Conservation (phyloP, 2,888 invertebrate genomes). For the Dasysyrphus albostriatus region DNA sequence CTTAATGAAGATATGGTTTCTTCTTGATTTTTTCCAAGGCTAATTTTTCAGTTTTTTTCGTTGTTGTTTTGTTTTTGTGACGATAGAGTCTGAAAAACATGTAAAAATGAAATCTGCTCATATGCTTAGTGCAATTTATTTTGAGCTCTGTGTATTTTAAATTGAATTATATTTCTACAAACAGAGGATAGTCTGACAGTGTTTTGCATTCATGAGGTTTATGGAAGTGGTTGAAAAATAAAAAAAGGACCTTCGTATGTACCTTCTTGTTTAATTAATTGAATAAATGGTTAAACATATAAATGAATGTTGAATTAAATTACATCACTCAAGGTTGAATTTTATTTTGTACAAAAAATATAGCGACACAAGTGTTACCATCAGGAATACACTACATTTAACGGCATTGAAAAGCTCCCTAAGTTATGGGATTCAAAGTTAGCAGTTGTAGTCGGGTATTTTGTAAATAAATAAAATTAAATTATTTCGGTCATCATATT, state of each 20-base stretch:
- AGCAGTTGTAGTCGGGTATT: not conserved
- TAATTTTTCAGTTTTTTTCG: slow-evolving; percentile 25
- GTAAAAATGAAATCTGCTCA: slow-evolving; percentile 7
- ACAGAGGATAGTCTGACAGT: not conserved
- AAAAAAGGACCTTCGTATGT: not conserved
- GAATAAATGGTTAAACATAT: slow-evolving; percentile 8
- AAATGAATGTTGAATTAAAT: slow-evolving; percentile 7
- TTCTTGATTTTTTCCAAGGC: slow-evolving; percentile 51
- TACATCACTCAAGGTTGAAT: slow-evolving; percentile 14
- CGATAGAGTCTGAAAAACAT: not conserved
- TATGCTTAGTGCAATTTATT: slow-evolving; percentile 10
- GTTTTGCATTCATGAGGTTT: not conserved
- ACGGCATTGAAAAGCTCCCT: slow-evolving; percentile 3
- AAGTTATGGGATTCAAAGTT: not conserved
- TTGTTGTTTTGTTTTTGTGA: not conserved
- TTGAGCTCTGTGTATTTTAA: not conserved
- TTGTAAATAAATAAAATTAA: slow-evolving; percentile 12
- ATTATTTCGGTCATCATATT: slow-evolving; percentile 9
- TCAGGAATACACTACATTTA: not conserved
- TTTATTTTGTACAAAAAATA: not conserved
- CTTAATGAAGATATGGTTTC: slow-evolving; percentile 44
- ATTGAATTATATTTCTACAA: slow-evolving; percentile 19
- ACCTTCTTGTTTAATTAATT: not conserved
- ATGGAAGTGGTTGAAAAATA: not conserved
- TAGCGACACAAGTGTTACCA: not conserved